Evolutionary conservation across 2,797 vertebrate species (phyloP), one percentile per base, ranked within the genome.

Genomic region (Lindbergichthys nudifrons): DNA sequence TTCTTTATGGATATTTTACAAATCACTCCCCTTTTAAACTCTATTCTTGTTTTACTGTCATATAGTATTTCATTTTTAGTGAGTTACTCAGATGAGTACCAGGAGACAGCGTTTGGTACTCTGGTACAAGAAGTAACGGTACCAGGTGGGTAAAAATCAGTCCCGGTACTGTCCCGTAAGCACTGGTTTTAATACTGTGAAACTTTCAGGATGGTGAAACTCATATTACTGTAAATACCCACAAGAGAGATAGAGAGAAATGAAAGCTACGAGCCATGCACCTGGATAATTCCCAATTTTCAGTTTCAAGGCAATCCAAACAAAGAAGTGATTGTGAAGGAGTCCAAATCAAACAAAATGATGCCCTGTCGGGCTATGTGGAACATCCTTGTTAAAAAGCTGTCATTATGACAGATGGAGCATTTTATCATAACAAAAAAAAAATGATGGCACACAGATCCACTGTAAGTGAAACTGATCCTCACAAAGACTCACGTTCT

Each of bases 261-360:
- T 23, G 7, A 81, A 74, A 60, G 19, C 11, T 8, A 10, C n/a
- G 39, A 66, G 30, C 30, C 0, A 3, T 30, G 62, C 82, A 83
- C 83, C 75, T 84, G 77, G 41, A 56, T 3, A 11, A 36, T 56
- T 70, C 73, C 23, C 16, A 69, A 26, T 48, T 77, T 50, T 70
- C 48, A 18, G 57, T 52, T 70, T 59, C 32, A 46, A 52, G 23
- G 8, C 4, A 5, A 11, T 0, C 1, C 3, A 26, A 52, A 90
- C 86, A 89, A 89, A 80, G 82, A 78, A 11, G 2, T 3, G n/a
- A 64, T 75, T 89, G 84, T 86, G 41, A 61, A 36, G 36, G 2
- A 57, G 41, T 39, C 45, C 3, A 83, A 72, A 68, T 63, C 26
- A 73, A 62, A 62, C 60, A 36, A 69, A 43, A 63, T 41, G n/a